Base-by-base conservation (phyloP, 2,888 invertebrate species). In the Drosophila hamatofila region DNA sequence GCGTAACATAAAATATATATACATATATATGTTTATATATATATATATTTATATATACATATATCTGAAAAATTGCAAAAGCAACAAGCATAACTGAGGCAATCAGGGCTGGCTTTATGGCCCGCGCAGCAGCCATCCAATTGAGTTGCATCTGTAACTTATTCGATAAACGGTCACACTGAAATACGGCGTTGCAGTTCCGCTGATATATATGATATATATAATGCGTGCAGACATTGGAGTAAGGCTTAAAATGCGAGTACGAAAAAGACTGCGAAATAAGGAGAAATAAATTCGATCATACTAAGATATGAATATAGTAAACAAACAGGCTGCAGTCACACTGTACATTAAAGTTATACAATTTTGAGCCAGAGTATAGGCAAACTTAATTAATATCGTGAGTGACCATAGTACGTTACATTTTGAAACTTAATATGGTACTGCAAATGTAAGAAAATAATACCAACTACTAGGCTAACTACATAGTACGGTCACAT, bases 41-140 rank as follows among this genome's bases (percentile, higher is more conserved):
- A 14, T 30, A 12, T 12, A 27, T 9, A 9, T 27, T 27, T 9
- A 48, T 48, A 1, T 9, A 25, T 25, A 9, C 1, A 16, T 25
- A 2, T 27, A 14, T 14, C 21, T 4, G 18, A 58, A 37, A 55
- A 16, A 35, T 7, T 27, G 39, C 7, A 54, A 33, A 18, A 44
- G 41, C 54, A 56, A 23, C 33, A 63, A 60, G 14, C 44, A 44
- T 41, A 44, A 46, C 60, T 60, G 21, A 41, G 54, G 60, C 63
- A 69, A 69, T 73, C 76, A 76, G 78, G 68, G 78, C 52, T 75
- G 67, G 37, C 25, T 33, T 35, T 16, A 7, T 23, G 44, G 49
- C 12, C 33, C 49, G 49, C n/a, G 7, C 1, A n/a, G 16, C 39
- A 42, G 16, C 9, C 33, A 21, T 21, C n/a, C 41, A 60, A 33